A percentile compares a stretch with the other conserved stretches of the same genome.
These are phyloP conservation scores for Sylvia atricapilla DNA, from an alignment of 2,113 vertebrate species.

Conservation along the genomic window DNA sequence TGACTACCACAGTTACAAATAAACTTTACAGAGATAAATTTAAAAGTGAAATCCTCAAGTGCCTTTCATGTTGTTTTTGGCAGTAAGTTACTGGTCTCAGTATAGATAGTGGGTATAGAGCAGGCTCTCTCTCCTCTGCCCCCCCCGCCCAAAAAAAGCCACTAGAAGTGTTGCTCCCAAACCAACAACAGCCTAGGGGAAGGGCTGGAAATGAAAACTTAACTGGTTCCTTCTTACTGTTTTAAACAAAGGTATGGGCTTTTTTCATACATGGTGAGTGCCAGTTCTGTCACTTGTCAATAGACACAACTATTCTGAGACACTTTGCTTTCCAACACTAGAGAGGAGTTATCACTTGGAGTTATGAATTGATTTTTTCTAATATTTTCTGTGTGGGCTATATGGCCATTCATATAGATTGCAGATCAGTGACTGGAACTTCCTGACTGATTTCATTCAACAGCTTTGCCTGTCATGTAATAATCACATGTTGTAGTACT, in stretches of 20 bases:
- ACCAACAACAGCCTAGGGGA: neutral
- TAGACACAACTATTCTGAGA: neutral
- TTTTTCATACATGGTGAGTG: neutral
- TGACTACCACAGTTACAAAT: neutral
- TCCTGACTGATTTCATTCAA: neutral
- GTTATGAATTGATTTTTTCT: neutral
- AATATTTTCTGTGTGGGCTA: neutral
- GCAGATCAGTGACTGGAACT: neutral
- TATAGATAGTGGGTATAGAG: neutral
- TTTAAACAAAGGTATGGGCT: neutral
- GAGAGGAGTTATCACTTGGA: neutral
- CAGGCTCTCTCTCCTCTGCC: neutral
- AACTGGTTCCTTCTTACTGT: neutral
- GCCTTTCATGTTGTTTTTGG: neutral
- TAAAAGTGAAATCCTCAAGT: neutral
- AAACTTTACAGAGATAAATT: neutral
- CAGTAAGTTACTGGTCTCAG: neutral
- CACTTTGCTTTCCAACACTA: neutral
- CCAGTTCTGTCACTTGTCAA: neutral
- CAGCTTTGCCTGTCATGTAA: neutral
- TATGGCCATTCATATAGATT: neutral
- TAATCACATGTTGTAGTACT: neutral
- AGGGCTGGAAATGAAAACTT: neutral
- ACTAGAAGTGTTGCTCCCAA: accelerated
- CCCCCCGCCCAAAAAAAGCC: accelerated